Conservation (phyloP, 1,140 invertebrate species). For the Gonatopus flavifemur region DNA sequence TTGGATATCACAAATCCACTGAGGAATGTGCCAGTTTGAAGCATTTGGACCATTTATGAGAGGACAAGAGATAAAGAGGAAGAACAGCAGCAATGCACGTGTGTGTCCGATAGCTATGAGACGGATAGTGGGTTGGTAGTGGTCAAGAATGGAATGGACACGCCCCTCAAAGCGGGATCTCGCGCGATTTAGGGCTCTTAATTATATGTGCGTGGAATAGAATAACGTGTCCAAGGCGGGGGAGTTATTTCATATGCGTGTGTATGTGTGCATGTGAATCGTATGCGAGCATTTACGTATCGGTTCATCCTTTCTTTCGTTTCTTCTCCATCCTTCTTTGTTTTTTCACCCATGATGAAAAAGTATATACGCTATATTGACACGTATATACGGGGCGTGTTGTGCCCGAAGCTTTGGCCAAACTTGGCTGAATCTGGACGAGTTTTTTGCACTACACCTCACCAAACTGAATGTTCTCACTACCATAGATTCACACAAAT, state of each 20-base stretch:
- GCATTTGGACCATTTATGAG: too few relatives aligned
- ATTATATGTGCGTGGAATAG: conserved; percentile 44
- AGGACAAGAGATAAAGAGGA: not conserved
- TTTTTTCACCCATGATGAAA: conserved; percentile 38
- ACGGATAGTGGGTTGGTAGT: conserved; percentile 39
- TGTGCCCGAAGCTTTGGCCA: conserved; percentile 35
- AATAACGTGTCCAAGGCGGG: conserved; percentile 30
- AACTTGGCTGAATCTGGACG: conserved; percentile 27
- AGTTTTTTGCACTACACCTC: conserved; percentile 26
- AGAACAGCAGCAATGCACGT: conserved; percentile 4
- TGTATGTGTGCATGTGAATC: conserved; percentile 6
- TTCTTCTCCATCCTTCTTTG: not conserved
- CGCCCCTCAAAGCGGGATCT: conserved; percentile 44
- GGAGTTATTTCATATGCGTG: conserved; percentile 21
- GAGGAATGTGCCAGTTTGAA: too few relatives aligned
- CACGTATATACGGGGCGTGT: conserved; percentile 39
- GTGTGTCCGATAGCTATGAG: conserved; percentile 31
- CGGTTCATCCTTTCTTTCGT: conserved; percentile 10
- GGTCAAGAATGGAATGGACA: conserved; percentile 24
- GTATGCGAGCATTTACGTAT: conserved; percentile 8
- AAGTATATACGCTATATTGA: conserved; percentile 43
- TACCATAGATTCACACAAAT: too few relatives aligned
- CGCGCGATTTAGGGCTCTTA: conserved; percentile 50
- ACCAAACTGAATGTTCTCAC: too few relatives aligned
- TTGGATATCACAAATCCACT: too few relatives aligned